phyloP scores from a whole-genome alignment of 35 echinoderm and acorn worm genomes.

The Heliocidaris erythrogramma region DNA sequence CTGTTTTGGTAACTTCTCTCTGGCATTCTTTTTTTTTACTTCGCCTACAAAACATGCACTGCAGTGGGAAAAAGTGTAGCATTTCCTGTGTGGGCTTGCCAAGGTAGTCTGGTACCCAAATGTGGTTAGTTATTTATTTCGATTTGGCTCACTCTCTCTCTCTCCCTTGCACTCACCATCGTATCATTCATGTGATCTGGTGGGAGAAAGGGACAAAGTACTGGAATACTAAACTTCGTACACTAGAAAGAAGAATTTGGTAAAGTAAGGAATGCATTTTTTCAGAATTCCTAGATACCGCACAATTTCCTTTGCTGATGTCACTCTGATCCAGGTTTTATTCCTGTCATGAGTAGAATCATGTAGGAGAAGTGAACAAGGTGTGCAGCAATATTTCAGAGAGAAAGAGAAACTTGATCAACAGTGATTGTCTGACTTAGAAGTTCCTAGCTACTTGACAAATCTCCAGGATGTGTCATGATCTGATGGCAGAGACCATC shows the following conservation, averaged over 20 bases:
- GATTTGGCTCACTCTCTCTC: background rate
- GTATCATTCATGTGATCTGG: background rate
- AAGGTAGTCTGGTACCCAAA: background rate
- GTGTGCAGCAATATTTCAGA: background rate
- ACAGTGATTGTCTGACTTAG: background rate
- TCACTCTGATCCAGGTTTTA: background rate
- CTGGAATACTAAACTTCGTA: background rate
- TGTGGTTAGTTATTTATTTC: background rate
- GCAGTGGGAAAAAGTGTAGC: background rate
- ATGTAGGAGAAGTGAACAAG: background rate
- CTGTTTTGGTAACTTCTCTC: background rate
- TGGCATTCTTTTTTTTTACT: background rate
- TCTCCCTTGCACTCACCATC: background rate
- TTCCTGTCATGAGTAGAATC: background rate
- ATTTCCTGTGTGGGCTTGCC: background rate
- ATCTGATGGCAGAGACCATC: background rate
- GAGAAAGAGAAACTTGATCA: background rate
- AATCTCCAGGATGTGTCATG: background rate
- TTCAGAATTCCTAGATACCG: background rate
- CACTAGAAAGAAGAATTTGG: background rate
- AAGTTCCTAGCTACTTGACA: background rate
- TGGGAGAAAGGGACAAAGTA: background rate
- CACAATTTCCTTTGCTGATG: background rate
- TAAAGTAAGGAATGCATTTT: background rate
- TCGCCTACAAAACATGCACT: background rate